phyloP scores from a whole-genome alignment of 2,113 vertebrate genomes.

The Perognathus longimembris region DNA sequence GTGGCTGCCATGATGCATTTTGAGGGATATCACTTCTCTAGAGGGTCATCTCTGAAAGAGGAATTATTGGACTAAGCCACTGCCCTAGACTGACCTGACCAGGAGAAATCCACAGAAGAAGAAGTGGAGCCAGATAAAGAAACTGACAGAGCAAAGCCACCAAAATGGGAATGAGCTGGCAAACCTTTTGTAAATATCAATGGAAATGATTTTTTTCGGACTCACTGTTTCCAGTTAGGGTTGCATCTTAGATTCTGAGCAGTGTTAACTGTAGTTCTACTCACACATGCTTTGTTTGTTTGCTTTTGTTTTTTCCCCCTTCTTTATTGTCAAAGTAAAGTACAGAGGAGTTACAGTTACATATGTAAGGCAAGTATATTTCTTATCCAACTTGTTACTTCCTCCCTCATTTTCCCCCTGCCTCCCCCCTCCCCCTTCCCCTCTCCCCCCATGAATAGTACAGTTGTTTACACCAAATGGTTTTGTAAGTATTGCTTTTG shows the following conservation, averaged over 20 bases:
- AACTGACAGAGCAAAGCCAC: rapidly evolving
- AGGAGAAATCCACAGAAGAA: background rate
- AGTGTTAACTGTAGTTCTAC: background rate
- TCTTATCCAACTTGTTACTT: too few relatives aligned
- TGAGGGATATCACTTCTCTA: background rate
- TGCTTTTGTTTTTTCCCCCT: too few relatives aligned
- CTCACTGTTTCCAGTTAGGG: background rate
- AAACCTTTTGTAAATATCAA: background rate
- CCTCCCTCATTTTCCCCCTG: too few relatives aligned
- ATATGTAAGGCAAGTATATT: too few relatives aligned
- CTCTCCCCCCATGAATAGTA: too few relatives aligned
- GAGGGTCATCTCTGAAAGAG: background rate
- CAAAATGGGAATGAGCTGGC: background rate
- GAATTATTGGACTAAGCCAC: background rate
- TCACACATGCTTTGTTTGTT: too few relatives aligned
- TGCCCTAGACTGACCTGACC: background rate
- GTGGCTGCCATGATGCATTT: too few relatives aligned
- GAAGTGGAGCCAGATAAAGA: background rate
- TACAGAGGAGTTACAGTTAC: too few relatives aligned
- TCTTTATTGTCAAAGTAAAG: too few relatives aligned
- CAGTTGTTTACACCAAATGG: too few relatives aligned
- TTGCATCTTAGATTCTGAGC: background rate
- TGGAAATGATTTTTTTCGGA: background rate
- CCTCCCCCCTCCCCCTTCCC: too few relatives aligned
- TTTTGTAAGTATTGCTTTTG: too few relatives aligned